Evolutionary conservation across 2,888 invertebrate genomes (phyloP), one percentile per base, ranked within the genome.

Genomic region (Cephalotes varians): DNA sequence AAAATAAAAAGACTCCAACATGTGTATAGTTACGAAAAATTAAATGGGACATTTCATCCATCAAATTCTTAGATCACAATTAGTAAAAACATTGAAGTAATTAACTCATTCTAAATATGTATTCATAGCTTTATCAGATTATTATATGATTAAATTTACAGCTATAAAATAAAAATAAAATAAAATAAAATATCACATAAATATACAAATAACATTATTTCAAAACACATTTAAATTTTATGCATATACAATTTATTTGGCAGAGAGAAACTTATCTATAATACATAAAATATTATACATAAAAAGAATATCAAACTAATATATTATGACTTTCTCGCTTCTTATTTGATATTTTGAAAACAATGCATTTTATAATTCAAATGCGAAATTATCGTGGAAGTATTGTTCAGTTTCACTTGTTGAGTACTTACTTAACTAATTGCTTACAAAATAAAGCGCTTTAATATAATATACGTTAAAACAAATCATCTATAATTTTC

Each of bases 261-360:
- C 89, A 89, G 83, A 89, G 86, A 89, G 84, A 82, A 81, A 47
- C 77, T 82, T 73, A 77, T 72, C 44, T 67, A 81, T 79, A 84
- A 82, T n/a, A n/a, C n/a, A n/a, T n/a, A n/a, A n/a, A n/a, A n/a
- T 25, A 74, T 73, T 56, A 80, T 72, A 54, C 77, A 76, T 82
- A 69, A 71, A 25, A 72, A 10, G 37, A 73, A 67, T 54, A 83
- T 84, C 81, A 81, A 84, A 85, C 67, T 89, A 84, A 84, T 31
- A 67, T 76, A 65, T 83, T 64, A 81, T 85, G 85, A 88, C 83
- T 86, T 65, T 60, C 83, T 44, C 28, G 25, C 54, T 76, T 25
- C 56, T 73, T 56, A 60, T 67, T 64, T 60, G 62, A 85, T 34
- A 56, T 65, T 71, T 3, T 37, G 56, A 72, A 71, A 80, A 44